These are phyloP conservation scores for Chironomus riparius DNA, from an alignment of 2,888 invertebrate genomes.

Conservation along the genomic window DNA sequence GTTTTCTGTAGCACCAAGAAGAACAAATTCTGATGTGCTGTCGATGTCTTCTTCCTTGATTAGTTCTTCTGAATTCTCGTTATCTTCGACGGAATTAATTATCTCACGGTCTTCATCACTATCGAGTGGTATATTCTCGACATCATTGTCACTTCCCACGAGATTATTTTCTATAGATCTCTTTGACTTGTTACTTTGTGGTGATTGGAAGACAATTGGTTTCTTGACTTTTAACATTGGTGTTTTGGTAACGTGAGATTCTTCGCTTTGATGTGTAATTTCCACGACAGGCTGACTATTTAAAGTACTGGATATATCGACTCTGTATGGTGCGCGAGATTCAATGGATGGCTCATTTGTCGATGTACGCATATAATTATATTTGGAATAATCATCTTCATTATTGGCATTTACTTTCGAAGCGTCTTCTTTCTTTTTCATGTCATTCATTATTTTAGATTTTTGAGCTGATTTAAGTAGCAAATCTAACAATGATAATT, in stretches of 20 bases:
- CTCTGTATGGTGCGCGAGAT: constrained; percentile 58
- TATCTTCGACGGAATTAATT: not conserved
- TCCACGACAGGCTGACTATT: constrained; percentile 7
- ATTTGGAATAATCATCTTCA: constrained; percentile 11
- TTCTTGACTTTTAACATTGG: constrained; percentile 1
- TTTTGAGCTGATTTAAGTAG: constrained; percentile 33
- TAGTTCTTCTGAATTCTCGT: constrained; percentile 32
- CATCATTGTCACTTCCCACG: not conserved
- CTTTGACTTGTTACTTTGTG: not conserved
- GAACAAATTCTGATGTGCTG: constrained; percentile 44
- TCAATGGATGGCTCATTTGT: constrained; percentile 46
- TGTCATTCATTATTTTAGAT: not conserved
- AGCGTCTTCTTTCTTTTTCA: not conserved
- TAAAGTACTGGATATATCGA: constrained; percentile 47
- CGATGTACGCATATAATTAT: not conserved
- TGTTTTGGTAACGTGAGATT: not conserved
- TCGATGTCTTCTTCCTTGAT: constrained; percentile 31
- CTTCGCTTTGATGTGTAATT: not conserved
- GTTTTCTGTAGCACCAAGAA: constrained; percentile 60
- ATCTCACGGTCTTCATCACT: not conserved
- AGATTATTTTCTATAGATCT: not conserved
- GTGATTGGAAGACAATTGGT: not conserved
- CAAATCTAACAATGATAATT: constrained; percentile 35
- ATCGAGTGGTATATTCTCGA: not conserved
- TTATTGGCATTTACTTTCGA: not conserved